A percentile compares a stretch with the other conserved stretches of the same genome.
Evolutionary conservation across 2,113 vertebrate genomes (phyloP).

Genomic region (Chloroceryle aenea): DNA sequence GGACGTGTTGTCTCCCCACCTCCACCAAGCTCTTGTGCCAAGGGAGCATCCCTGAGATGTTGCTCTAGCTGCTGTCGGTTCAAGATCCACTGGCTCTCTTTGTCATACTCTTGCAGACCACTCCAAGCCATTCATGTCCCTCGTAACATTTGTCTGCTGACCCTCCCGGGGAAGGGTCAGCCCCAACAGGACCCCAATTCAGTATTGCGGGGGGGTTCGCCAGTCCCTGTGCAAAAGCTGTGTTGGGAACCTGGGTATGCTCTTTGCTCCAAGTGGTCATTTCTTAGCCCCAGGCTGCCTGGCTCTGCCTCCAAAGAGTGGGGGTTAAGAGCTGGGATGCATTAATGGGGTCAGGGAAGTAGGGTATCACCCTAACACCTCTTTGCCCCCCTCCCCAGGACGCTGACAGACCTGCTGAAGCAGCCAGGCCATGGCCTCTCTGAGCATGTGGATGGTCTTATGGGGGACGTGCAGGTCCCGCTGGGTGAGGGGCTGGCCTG

Average conservation of each 20-base stretch:
- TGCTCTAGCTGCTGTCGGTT: not conserved
- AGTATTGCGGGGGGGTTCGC: fast-evolving
- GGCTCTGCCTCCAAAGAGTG: not conserved
- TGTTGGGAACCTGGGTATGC: not conserved
- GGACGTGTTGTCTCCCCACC: not conserved
- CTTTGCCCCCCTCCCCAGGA: slow-evolving; percentile 49
- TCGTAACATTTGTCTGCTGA: fast-evolving
- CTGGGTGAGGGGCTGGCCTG: slow-evolving; percentile 68
- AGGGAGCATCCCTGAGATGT: not conserved
- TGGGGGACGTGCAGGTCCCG: slow-evolving; percentile 76
- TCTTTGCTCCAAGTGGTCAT: not conserved
- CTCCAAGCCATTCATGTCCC: not conserved
- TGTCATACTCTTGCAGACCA: fast-evolving
- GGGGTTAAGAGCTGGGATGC: not conserved
- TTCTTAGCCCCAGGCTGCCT: not conserved
- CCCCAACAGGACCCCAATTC: not conserved
- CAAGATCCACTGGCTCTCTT: not conserved
- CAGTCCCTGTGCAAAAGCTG: not conserved
- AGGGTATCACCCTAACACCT: not conserved
- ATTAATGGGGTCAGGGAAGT: not conserved
- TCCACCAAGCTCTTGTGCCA: not conserved
- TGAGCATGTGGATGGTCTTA: slow-evolving; percentile 66
- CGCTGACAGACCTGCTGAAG: slow-evolving; percentile 81
- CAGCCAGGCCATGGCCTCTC: slow-evolving; percentile 71
- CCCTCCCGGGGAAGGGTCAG: fast-evolving